Conservation (phyloP, 2,113 vertebrate species). For the Oryzias woworae region DNA sequence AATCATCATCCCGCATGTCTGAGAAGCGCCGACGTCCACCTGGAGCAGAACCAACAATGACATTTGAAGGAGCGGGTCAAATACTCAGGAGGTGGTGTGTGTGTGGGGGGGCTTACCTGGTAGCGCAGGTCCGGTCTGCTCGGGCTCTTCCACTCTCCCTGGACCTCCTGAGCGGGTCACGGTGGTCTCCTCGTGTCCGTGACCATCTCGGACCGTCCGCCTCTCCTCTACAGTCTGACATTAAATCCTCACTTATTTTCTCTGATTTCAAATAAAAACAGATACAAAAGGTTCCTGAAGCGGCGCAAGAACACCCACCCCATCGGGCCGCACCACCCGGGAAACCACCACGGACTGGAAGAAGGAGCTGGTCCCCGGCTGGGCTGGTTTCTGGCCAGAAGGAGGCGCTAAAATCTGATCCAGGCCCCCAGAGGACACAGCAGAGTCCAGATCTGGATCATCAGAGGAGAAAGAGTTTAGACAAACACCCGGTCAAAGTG, state of each 20-base stretch:
- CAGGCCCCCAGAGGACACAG: constrained; percentile 70
- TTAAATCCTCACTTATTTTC: too few species aligned
- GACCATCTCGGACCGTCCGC: constrained; percentile 83
- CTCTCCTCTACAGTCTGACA: constrained; percentile 84
- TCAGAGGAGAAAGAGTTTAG: not conserved
- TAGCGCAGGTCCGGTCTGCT: constrained; percentile 7
- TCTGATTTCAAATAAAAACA: too few species aligned
- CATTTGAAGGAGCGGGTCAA: too few species aligned
- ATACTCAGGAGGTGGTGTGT: too few species aligned
- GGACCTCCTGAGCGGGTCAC: constrained; percentile 76
- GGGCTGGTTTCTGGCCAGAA: constrained; percentile 64
- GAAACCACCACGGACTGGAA: constrained; percentile 87
- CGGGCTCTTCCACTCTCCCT: constrained; percentile 31
- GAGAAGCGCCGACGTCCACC: constrained; percentile 39
- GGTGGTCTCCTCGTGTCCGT: constrained; percentile 83
- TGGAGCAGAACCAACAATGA: constrained; percentile 36
- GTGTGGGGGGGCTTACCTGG: constrained; percentile 47
- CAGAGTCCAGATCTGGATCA: constrained; percentile 73
- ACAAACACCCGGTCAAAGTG: too few species aligned
- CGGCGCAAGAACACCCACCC: constrained; percentile 74
- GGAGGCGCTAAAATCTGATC: constrained; percentile 71
- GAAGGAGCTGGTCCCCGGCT: constrained; percentile 76
- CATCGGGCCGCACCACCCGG: constrained; percentile 83
- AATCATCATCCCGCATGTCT: constrained; percentile 67
- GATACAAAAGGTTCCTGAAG: too few species aligned